These are phyloP conservation scores for Calyptommatus sinebrachiatus DNA, from an alignment of 2,113 vertebrate species.

Conservation along the genomic window DNA sequence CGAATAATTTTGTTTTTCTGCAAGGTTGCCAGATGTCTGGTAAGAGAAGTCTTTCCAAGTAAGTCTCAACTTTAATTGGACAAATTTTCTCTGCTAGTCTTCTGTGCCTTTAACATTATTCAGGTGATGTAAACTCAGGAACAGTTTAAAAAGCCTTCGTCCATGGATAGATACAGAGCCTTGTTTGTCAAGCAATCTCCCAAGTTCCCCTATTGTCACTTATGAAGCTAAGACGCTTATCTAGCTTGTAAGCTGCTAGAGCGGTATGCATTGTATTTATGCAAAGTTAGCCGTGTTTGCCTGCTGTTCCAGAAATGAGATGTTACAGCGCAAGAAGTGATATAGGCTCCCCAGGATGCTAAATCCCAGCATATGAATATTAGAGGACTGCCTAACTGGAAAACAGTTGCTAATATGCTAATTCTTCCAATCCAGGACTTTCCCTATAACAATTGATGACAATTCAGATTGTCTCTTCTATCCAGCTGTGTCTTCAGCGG, in stretches of 20 bases:
- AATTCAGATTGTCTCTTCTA: background rate
- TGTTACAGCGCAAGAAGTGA: conserved; percentile 18
- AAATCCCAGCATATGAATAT: conserved; percentile 1
- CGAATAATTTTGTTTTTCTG: background rate
- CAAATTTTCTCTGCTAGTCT: background rate
- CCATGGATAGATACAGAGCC: background rate
- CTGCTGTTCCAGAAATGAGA: conserved; percentile 42
- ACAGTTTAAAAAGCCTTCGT: background rate
- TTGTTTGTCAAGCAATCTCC: background rate
- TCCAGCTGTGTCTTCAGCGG: background rate
- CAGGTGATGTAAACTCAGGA: background rate
- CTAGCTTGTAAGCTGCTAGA: conserved; percentile 22
- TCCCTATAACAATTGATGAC: background rate
- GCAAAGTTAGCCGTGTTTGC: conserved; percentile 1
- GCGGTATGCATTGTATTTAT: conserved; percentile 20
- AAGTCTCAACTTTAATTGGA: background rate
- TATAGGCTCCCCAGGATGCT: conserved; percentile 26
- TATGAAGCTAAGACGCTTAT: conserved; percentile 38
- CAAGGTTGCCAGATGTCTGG: background rate
- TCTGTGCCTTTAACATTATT: background rate
- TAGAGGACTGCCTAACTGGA: conserved; percentile 16
- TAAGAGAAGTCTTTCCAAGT: background rate
- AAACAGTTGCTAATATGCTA: conserved; percentile 17
- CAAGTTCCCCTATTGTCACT: conserved; percentile 14
- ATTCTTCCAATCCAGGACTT: background rate